Evolutionary conservation across 2,888 invertebrate genomes (phyloP).

Genomic region (Cephalotes varians): DNA sequence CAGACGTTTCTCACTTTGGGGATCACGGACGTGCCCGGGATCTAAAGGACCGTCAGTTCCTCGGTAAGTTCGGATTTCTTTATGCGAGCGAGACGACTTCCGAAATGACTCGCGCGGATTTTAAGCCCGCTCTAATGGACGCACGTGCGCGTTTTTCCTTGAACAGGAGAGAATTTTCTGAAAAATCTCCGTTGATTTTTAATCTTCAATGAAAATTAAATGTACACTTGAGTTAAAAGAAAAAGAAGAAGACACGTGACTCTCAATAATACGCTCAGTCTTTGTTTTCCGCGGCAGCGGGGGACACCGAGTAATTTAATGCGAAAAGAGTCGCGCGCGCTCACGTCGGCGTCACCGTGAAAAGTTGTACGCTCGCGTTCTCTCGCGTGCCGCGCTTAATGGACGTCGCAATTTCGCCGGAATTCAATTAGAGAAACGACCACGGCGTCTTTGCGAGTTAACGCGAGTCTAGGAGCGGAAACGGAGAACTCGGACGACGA

Average conservation of each 20-base stretch:
- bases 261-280: neutral
- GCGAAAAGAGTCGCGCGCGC: neutral
- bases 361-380: conserved; percentile 37
- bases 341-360: conserved; percentile 9
- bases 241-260: neutral
- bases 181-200: neutral
- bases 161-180: neutral
- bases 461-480: conserved; percentile 15
- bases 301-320: conserved; percentile 7
- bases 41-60: conserved; percentile 4
- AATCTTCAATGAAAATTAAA: neutral
- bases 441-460: conserved; percentile 40
- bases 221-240: neutral
- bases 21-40: conserved; percentile 35
- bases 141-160: conserved; percentile 11
- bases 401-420: conserved; percentile 71
- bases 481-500: conserved; percentile 30
- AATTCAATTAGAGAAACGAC: conserved; percentile 70
- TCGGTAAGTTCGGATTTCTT: conserved; percentile 40
- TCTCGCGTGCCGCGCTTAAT: conserved; percentile 69
- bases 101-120: conserved; percentile 39
- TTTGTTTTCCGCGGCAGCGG: neutral
- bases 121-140: conserved; percentile 30
- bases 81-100: conserved; percentile 8
- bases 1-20: conserved; percentile 52